Evolutionary conservation across 2,113 vertebrate genomes (phyloP).

Genomic region (Megaleporinus macrocephalus): DNA sequence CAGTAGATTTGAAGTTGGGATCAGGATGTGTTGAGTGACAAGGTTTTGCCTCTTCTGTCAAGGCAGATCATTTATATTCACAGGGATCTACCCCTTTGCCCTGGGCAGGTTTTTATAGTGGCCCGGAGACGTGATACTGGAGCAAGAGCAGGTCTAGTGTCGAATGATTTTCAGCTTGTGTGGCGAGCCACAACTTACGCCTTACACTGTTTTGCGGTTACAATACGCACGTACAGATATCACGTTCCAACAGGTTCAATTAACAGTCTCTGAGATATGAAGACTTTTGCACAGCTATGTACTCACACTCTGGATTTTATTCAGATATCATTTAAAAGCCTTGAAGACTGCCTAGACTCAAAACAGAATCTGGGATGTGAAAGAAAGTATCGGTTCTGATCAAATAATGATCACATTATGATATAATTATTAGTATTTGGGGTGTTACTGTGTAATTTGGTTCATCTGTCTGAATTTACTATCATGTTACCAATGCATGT

Average conservation of each 20-base stretch:
- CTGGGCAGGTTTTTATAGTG: background rate
- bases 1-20: background rate
- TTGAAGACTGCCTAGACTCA: too few species aligned
- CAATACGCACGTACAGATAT: background rate
- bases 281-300: too few species aligned
- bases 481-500: too few species aligned
- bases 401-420: too few species aligned
- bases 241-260: background rate
- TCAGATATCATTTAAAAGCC: too few species aligned
- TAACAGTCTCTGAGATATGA: background rate
- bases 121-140: background rate
- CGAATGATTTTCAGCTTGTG: background rate
- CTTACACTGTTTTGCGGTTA: background rate
- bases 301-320: too few species aligned
- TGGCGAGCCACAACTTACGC: background rate
- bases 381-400: too few species aligned
- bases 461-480: too few species aligned
- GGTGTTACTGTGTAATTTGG: too few species aligned
- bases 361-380: too few species aligned
- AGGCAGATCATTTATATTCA: background rate
- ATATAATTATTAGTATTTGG: too few species aligned
- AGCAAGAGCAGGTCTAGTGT: background rate
- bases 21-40: constrained; percentile 11
- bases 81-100: background rate
- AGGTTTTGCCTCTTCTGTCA: background rate